Evolutionary conservation across 2,888 invertebrate species (phyloP).

Genomic region (Pheosia gnoma): DNA sequence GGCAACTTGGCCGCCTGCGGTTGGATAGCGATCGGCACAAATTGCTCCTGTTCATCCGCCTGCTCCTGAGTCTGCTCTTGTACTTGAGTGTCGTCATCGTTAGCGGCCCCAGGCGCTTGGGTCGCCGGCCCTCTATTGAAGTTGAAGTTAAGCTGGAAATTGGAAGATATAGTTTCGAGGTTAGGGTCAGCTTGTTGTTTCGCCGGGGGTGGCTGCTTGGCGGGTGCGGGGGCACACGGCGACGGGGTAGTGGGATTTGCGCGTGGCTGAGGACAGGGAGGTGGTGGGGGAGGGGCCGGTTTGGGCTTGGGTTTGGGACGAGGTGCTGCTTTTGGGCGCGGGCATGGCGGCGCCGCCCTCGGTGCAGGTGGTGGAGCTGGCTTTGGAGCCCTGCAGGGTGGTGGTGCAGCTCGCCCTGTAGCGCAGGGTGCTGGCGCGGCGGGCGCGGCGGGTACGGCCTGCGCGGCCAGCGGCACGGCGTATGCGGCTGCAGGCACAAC

Average conservation of each 20-base stretch:
- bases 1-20: constrained; percentile 73
- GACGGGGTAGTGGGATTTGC: constrained; percentile 69
- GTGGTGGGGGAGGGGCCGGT: constrained; percentile 59
- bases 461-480: constrained; percentile 39
- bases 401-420: constrained; percentile 35
- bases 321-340: constrained; percentile 49
- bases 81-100: constrained; percentile 29
- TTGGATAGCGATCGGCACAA: constrained; percentile 58
- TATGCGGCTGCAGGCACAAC: constrained; percentile 51
- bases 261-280: constrained; percentile 65
- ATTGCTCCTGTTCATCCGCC: constrained; percentile 37
- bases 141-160: constrained; percentile 72
- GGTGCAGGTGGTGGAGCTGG: constrained; percentile 27
- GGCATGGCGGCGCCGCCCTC: constrained; percentile 29
- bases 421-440: constrained; percentile 43
- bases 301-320: constrained; percentile 53
- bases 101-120: constrained; percentile 45
- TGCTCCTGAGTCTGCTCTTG: constrained; percentile 33
- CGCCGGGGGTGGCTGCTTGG: constrained; percentile 47
- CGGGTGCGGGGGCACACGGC: constrained; percentile 59
- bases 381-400: constrained; percentile 37
- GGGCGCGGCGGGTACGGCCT: constrained; percentile 44
- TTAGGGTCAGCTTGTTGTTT: constrained; percentile 56
- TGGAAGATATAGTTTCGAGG: constrained; percentile 68
- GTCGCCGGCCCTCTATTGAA: constrained; percentile 64